Evolutionary conservation across 1,140 invertebrate species (phyloP), one percentile per base, ranked within the genome.

Genomic region (Drosophila melanogaster): DNA sequence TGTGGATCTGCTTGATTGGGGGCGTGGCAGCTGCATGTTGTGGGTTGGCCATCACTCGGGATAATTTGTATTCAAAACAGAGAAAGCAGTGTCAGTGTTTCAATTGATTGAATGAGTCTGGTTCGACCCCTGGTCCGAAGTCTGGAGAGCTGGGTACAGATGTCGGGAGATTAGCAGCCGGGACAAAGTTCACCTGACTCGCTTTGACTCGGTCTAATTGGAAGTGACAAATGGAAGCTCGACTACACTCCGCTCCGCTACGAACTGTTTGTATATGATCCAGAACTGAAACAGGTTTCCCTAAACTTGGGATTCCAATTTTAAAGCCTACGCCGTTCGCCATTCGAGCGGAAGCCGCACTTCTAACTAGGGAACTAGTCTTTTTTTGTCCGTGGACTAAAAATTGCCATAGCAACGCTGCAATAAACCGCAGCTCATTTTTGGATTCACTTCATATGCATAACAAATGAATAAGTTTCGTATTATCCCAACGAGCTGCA

Each of bases 51-150:
- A 79, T 79, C 84, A 73, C 79, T 84, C 84, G 71, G 59, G 57
- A 77, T 90, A 90, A 90, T 89, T 89, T 89, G 84, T 89, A 89
- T 89, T 89, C 84, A 89, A 89, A 77, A 79, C 84, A 77, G 59
- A 81, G 54, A 75, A 50, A 70, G 77, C 77, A 70, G 59, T 62
- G 72, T 74, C 75, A 64, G 79, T 67, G 72, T 69, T 83, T 69
- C 71, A 87, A 79, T 87, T 87, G 83, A 87, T 87, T 87, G 83
- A 89, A 87, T 89, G 75, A 66, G 56, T 66, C 75, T 77, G 61
- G 40, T 46, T 35, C 46, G 47, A 43, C 40, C 44, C 51, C 30
- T 24, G 26, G 14, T 19, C 35, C 37, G 24, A 26, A 33, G 26
- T 60, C 38, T 47, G 55, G 49, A 53, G 41, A 50, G 15, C 43